Evolutionary conservation across 1,140 invertebrate species (phyloP), one percentile per base, ranked within the genome.

Genomic region (Drosophila saltans): DNA sequence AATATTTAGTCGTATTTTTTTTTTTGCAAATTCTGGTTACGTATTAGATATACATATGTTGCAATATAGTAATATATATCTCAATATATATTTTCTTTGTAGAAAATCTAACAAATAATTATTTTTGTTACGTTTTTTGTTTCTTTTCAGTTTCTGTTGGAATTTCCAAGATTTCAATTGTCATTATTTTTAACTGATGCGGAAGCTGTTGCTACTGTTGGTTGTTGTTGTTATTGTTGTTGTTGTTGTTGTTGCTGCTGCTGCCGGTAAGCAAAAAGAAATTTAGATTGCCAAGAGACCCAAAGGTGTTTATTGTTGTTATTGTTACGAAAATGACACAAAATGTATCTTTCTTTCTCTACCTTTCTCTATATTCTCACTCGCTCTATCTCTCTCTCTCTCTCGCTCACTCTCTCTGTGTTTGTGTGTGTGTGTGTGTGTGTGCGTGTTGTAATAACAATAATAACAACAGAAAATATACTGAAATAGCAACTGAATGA

Each of bases 141-240:
- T 57, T 57, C 24, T 30, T 30, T 57, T 48, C 16, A 48, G 45
- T 21, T 52, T 26, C 45, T 52, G 21, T 52, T 57, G 9, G 67
- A 60, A 55, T 84, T 68, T 68, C 70, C 78, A 63, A 75, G 81
- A 75, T 85, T 85, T 81, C 78, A 78, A 78, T 86, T 86, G 82
- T 86, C 82, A 86, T 86, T 86, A 86, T 77, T 73, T 86, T 86
- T 86, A 88, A 86, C 82, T 82, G 82, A 75, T 70, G 75, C 82
- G 82, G 82, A 88, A 88, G 80, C 83, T 86, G 77, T 52, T 52
- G 58, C 16, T 24, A 40, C 33, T 36, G 36, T 40, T 21, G 28
- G 28, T 48, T 48, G 45, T 16, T 45, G 43, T 45, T 45, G 21
- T 10, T 26, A 21, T 24, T 26, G 45, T 26, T 52, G 45, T 26